Conservation (phyloP, 2,888 invertebrate genomes). For the Eledona agricola region DNA sequence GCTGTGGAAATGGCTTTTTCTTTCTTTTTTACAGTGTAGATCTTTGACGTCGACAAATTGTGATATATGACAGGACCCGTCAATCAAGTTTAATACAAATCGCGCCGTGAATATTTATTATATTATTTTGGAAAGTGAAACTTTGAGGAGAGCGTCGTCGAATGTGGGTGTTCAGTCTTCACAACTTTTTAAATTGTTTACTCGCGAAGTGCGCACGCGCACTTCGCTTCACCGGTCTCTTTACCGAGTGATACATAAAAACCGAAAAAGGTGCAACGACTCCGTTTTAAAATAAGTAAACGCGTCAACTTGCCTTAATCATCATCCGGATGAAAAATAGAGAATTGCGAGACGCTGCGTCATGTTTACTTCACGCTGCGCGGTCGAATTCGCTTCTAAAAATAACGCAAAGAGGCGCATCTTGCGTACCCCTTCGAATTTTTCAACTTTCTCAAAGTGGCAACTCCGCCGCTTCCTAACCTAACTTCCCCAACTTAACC, state of each 20-base stretch:
- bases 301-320: constrained; percentile 8
- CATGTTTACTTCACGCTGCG: neutral
- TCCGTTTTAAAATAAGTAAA: constrained; percentile 1
- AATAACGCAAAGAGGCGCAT: neutral
- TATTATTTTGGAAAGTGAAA: no score
- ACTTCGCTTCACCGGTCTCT: no score
- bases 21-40: no score
- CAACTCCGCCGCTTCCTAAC: constrained; percentile 17
- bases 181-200: no score
- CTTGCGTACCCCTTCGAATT: neutral
- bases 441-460: constrained; percentile 3
- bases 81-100: no score
- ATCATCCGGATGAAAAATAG: constrained; percentile 3
- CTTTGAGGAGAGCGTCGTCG: no score
- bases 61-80: no score
- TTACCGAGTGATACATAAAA: constrained; percentile 2
- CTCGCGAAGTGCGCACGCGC: no score
- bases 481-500: constrained; percentile 4
- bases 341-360: constrained; percentile 1
- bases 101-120: no score
- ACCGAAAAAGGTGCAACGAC: neutral
- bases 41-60: no score
- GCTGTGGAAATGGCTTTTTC: no score
- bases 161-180: no score
- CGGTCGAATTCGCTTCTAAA: neutral